Conservation (phyloP, 2,113 vertebrate species). For the Pedionomus torquatus region DNA sequence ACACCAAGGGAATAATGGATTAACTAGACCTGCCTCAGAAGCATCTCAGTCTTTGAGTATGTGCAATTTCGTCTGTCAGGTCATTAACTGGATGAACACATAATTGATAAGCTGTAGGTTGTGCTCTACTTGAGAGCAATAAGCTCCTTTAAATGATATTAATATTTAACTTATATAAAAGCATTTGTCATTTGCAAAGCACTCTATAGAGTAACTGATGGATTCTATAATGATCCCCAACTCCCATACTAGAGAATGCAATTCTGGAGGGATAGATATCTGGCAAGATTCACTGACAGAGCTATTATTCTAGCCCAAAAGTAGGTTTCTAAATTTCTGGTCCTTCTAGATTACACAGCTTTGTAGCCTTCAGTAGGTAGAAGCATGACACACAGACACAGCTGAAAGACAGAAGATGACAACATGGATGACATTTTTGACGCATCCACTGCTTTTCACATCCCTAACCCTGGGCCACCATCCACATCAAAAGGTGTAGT, state of each 20-base stretch:
- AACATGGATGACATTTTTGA: background rate
- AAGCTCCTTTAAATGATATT: slow-evolving; percentile 33
- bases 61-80: background rate
- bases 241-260: background rate
- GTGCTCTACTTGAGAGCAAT: slow-evolving; percentile 1
- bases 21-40: background rate
- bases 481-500: background rate
- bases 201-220: background rate
- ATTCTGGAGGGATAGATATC: background rate
- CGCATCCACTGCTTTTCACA: background rate
- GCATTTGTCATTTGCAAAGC: slow-evolving; percentile 3
- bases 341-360: background rate
- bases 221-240: background rate
- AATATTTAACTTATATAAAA: slow-evolving; percentile 59
- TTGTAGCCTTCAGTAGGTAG: background rate
- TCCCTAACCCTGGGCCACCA: background rate
- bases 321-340: background rate
- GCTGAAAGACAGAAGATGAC: background rate
- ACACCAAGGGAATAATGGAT: background rate
- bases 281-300: background rate
- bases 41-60: background rate
- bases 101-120: slow-evolving; percentile 37
- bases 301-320: background rate
- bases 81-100: slow-evolving; percentile 42
- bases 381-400: background rate